phyloP scores from a whole-genome alignment of 2,888 invertebrate species.

The Sinodicranocentrus sp. region DNA sequence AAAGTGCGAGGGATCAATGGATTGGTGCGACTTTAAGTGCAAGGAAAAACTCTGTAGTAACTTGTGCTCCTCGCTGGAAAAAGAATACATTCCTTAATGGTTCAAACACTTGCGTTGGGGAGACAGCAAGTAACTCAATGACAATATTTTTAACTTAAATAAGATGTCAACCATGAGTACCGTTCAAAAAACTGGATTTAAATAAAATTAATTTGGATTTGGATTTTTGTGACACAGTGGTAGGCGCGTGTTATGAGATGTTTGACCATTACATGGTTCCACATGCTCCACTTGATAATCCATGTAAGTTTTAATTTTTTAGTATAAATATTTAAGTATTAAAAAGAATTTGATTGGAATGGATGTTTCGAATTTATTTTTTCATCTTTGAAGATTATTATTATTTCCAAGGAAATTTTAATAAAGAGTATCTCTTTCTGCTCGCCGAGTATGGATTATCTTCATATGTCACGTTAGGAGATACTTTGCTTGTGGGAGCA shows the following conservation, averaged over 20 bases:
- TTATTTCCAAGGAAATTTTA: not conserved
- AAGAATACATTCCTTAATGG: not conserved
- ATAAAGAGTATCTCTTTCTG: constrained; percentile 14
- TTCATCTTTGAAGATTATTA: not conserved
- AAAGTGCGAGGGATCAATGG: constrained; percentile 20
- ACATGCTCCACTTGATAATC: not conserved
- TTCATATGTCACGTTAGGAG: constrained; percentile 75
- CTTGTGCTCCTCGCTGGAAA: constrained; percentile 33
- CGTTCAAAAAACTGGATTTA: not conserved
- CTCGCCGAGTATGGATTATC: constrained; percentile 77
- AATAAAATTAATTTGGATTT: not conserved
- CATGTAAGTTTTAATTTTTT: not conserved
- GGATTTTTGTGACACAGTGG: not conserved
- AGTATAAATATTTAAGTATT: not conserved
- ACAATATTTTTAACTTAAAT: not conserved
- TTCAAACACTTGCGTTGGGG: not conserved
- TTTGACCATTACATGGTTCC: not conserved
- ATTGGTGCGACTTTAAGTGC: constrained; percentile 34
- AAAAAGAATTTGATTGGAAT: not conserved
- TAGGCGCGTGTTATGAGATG: too few relatives aligned
- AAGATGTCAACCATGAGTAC: too few relatives aligned
- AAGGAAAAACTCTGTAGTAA: not conserved
- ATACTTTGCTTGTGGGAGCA: constrained; percentile 81
- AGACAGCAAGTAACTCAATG: not conserved
- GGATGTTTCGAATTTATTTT: not conserved